phyloP scores from a whole-genome alignment of 2,888 invertebrate genomes.

The Cephus nigrinus region DNA sequence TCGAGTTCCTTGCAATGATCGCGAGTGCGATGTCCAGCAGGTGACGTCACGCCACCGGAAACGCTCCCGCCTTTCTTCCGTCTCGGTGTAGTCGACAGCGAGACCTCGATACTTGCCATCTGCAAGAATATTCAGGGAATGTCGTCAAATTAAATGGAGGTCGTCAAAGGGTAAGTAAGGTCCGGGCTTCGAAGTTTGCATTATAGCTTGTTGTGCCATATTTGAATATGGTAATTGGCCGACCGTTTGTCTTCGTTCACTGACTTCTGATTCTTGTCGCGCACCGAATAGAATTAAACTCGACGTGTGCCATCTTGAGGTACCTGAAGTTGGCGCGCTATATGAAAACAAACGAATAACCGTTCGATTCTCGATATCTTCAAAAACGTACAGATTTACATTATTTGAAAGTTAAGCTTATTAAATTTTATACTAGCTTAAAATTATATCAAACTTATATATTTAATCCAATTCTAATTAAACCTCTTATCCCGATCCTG shows the following conservation, averaged over 20 bases:
- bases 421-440: neutral
- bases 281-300: neutral
- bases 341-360: neutral
- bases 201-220: neutral
- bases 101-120: constrained; percentile 90
- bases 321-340: neutral
- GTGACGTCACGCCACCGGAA: constrained; percentile 56
- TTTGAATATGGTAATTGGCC: neutral
- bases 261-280: neutral
- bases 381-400: neutral
- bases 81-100: constrained; percentile 75
- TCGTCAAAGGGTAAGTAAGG: neutral
- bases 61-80: constrained; percentile 70
- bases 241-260: neutral
- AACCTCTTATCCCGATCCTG: neutral
- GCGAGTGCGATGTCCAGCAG: constrained; percentile 53
- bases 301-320: neutral
- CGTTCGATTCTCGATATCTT: neutral
- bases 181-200: neutral
- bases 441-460: neutral
- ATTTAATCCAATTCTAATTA: neutral
- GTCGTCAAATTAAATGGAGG: neutral
- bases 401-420: neutral
- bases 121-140: constrained; percentile 54
- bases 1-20: constrained; percentile 74